These are phyloP conservation scores for Drosophila crucigera DNA, from an alignment of 2,888 invertebrate genomes.

Conservation along the genomic window DNA sequence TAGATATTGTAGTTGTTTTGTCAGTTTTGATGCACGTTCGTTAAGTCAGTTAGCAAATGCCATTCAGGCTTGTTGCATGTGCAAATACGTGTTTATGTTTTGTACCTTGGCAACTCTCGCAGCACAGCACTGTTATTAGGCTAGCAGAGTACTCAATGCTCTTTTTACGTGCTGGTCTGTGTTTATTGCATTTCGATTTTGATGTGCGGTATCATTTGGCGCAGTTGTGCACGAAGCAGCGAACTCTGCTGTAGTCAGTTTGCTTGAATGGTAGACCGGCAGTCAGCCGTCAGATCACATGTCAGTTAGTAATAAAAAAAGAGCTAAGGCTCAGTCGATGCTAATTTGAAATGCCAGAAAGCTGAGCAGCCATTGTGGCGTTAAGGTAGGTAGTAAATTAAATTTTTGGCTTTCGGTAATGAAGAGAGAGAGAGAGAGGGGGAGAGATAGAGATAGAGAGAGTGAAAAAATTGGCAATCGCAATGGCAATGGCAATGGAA, in stretches of 20 bases:
- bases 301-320: constrained; percentile 60
- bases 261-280: constrained; percentile 6
- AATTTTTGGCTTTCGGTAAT: constrained; percentile 41
- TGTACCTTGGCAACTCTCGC: constrained; percentile 21
- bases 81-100: not conserved
- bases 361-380: constrained; percentile 19
- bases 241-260: constrained; percentile 33
- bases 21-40: not conserved
- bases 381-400: constrained; percentile 47
- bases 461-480: constrained; percentile 16
- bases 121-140: constrained; percentile 23
- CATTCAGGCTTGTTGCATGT: not conserved
- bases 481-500: constrained; percentile 25
- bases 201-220: constrained; percentile 65
- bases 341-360: constrained; percentile 39
- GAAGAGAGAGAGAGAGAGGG: not conserved
- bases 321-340: constrained; percentile 8
- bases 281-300: constrained; percentile 41
- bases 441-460: not conserved
- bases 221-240: constrained; percentile 27
- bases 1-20: not conserved
- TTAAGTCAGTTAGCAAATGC: not conserved
- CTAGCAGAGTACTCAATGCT: constrained; percentile 5
- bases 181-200: constrained; percentile 69
- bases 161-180: constrained; percentile 32